phyloP scores from a whole-genome alignment of 2,888 invertebrate species.

The Hydrotaea diabolus region DNA sequence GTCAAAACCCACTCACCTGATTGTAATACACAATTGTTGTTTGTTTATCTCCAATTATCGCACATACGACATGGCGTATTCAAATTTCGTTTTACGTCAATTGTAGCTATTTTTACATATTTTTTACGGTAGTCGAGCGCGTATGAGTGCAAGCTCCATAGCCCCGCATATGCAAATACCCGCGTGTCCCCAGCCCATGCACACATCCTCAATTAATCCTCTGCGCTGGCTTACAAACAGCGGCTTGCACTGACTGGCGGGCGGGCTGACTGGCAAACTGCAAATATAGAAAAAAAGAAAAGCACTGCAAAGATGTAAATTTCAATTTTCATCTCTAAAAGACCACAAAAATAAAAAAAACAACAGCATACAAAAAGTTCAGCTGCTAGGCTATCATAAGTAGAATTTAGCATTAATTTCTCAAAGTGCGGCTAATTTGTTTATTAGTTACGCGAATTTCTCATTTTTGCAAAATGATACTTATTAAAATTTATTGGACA shows the following conservation, averaged over 20 bases:
- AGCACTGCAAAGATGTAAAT: conserved; percentile 61
- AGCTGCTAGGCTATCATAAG: not conserved
- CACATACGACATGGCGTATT: conserved; percentile 56
- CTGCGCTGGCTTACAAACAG: not conserved
- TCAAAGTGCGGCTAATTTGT: conserved; percentile 59
- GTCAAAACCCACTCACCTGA: conserved; percentile 48
- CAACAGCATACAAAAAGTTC: not conserved
- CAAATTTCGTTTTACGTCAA: conserved; percentile 64
- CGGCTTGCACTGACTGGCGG: not conserved
- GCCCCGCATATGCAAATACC: not conserved
- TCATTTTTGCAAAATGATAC: conserved; percentile 56
- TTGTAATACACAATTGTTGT: conserved; percentile 59
- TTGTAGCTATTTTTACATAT: conserved; percentile 57
- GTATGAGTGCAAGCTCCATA: not conserved
- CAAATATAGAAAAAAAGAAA: not conserved
- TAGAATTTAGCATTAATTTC: conserved; percentile 54
- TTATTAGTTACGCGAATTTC: conserved; percentile 52
- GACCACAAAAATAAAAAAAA: not conserved
- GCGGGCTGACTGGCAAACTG: no score
- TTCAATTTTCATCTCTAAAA: conserved; percentile 56
- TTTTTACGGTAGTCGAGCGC: not conserved
- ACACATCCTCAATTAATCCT: conserved; percentile 65
- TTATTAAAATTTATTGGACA: conserved; percentile 64
- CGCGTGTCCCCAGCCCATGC: not conserved
- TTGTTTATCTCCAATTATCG: conserved; percentile 53